Conservation (phyloP, 2,113 vertebrate genomes). For the Vicugna pacos region DNA sequence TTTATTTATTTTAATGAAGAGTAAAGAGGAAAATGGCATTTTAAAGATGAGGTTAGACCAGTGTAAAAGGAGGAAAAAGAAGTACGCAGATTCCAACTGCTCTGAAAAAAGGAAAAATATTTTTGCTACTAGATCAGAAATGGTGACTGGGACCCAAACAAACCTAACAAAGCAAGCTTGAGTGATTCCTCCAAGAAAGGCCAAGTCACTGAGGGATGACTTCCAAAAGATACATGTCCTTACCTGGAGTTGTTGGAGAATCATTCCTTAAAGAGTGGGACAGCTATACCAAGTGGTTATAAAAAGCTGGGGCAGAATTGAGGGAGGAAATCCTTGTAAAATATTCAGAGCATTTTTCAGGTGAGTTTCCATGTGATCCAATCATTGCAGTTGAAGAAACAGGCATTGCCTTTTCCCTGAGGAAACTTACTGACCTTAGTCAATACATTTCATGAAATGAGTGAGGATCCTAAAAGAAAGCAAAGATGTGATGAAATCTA, state of each 20-base stretch:
- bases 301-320: not conserved
- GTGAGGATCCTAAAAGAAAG: not conserved
- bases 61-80: not conserved
- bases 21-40: not conserved
- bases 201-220: not conserved
- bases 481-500: not conserved
- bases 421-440: not conserved
- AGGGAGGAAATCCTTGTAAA: not conserved
- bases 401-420: not conserved
- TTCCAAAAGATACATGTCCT: not conserved
- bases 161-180: not conserved
- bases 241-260: not conserved
- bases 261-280: not conserved
- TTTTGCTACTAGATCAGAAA: not conserved
- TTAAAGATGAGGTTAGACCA: not conserved
- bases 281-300: not conserved
- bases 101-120: not conserved
- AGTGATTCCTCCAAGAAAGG: not conserved
- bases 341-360: not conserved
- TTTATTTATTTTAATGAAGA: not conserved
- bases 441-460: not conserved
- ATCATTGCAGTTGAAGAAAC: not conserved
- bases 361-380: not conserved
- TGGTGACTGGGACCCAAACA: not conserved
- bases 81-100: not conserved